Evolutionary conservation across 2,797 vertebrate genomes (phyloP).

Genomic region (Myiothlypis chrysogaster): DNA sequence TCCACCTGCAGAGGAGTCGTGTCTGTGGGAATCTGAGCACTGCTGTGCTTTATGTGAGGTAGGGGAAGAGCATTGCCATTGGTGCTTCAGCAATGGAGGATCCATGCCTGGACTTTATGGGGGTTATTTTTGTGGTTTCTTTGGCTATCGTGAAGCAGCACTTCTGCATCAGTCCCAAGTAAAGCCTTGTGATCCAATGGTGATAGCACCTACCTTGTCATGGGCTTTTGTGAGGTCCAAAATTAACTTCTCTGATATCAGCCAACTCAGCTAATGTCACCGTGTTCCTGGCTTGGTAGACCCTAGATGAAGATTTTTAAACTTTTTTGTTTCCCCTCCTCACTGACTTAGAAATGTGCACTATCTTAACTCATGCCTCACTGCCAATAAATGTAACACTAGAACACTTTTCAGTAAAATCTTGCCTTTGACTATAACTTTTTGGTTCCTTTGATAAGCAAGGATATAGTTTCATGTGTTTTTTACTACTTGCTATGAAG

Average conservation of each 20-base stretch:
- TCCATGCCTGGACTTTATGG: neutral
- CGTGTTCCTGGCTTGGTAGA: neutral
- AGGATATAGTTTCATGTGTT: neutral
- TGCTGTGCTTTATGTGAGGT: neutral
- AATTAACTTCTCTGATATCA: neutral
- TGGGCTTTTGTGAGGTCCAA: neutral
- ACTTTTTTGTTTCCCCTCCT: neutral
- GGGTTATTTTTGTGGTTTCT: neutral
- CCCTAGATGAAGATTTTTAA: neutral
- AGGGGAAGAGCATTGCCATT: neutral
- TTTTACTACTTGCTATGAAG: neutral
- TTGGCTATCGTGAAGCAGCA: neutral
- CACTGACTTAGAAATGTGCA: neutral
- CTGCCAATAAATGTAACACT: neutral
- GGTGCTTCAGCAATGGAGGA: neutral
- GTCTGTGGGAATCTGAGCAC: neutral
- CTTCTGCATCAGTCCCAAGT: neutral
- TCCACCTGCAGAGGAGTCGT: neutral
- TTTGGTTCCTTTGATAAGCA: neutral
- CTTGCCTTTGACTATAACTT: neutral
- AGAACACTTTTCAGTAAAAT: neutral
- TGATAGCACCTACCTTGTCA: neutral
- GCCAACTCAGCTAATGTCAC: neutral
- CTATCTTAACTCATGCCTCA: neutral
- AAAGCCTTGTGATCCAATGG: neutral